Evolutionary conservation across 2,113 vertebrate genomes (phyloP).

Genomic region (Pholis gunnellus): DNA sequence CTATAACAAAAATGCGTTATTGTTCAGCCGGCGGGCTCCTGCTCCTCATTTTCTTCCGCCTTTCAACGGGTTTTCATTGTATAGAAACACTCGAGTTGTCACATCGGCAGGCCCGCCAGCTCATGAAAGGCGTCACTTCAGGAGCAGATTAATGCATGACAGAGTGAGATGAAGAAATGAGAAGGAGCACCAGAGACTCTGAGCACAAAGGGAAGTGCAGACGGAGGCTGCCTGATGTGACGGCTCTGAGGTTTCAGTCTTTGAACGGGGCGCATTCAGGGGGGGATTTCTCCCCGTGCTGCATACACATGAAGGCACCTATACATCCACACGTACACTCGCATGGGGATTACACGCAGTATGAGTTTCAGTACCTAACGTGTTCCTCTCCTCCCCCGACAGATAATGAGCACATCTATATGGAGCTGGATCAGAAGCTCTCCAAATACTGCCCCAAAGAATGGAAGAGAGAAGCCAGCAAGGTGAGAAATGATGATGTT

Average conservation of each 20-base stretch:
- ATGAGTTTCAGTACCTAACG: slow-evolving; percentile 19
- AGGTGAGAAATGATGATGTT: slow-evolving; percentile 82
- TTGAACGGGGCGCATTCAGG: slow-evolving; percentile 50
- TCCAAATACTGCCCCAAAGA: slow-evolving; percentile 99
- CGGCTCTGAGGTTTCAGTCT: slow-evolving; percentile 16
- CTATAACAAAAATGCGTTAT: not conserved
- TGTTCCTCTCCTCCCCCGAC: slow-evolving; percentile 39
- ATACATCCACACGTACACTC: slow-evolving; percentile 4
- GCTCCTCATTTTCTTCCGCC: slow-evolving; percentile 15
- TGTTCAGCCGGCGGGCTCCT: slow-evolving; percentile 11
- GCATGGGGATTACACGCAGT: not conserved
- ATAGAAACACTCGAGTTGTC: slow-evolving; percentile 40
- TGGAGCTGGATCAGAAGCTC: slow-evolving; percentile 97
- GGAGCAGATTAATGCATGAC: slow-evolving; percentile 53
- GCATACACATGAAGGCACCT: slow-evolving; percentile 20
- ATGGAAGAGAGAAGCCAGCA: slow-evolving; percentile 99
- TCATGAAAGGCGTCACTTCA: slow-evolving; percentile 39
- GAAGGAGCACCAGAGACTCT: slow-evolving; percentile 14
- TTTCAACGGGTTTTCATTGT: slow-evolving; percentile 20
- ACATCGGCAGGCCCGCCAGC: slow-evolving; percentile 54
- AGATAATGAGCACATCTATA: slow-evolving; percentile 99
- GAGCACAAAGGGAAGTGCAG: slow-evolving; percentile 51
- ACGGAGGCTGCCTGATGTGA: slow-evolving; percentile 43
- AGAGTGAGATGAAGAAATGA: slow-evolving; percentile 40
- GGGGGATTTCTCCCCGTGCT: slow-evolving; percentile 18